Conservation (phyloP, 2,888 invertebrate genomes). For the Drosophila kambysellisi region DNA sequence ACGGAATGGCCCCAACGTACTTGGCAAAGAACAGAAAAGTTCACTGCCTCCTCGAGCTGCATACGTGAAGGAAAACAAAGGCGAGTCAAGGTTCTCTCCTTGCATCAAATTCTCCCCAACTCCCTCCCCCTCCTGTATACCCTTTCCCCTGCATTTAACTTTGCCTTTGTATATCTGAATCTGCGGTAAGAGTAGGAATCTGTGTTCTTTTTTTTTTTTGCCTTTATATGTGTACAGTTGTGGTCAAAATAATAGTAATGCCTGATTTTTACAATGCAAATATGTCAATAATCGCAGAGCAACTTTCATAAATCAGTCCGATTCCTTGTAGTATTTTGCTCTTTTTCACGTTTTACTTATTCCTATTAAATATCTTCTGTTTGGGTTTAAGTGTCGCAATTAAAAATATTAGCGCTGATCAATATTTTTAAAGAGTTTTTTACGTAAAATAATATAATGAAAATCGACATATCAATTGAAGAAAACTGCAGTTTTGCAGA, state of each 20-base stretch:
- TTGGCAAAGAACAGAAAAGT: slow-evolving; percentile 51
- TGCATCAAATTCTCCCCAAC: slow-evolving; percentile 24
- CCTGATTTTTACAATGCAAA: background rate
- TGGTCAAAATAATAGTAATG: background rate
- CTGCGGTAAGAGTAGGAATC: slow-evolving; percentile 42
- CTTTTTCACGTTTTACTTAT: background rate
- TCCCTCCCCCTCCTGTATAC: background rate
- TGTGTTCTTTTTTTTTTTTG: slow-evolving; percentile 3
- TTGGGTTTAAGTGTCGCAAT: background rate
- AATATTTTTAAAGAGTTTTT: background rate
- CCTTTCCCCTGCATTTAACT: slow-evolving; percentile 2
- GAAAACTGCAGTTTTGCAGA: background rate
- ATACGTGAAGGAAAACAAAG: slow-evolving; percentile 59
- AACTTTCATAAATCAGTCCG: background rate
- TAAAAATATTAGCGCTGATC: background rate
- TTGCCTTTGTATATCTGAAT: slow-evolving; percentile 32
- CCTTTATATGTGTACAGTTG: background rate
- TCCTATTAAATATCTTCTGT: background rate
- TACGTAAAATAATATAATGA: background rate
- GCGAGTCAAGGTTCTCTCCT: slow-evolving; percentile 70
- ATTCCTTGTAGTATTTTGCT: background rate
- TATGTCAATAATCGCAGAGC: background rate
- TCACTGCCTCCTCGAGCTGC: slow-evolving; percentile 63
- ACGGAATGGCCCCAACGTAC: slow-evolving; percentile 3
- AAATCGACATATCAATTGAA: background rate